A percentile compares a stretch with the other conserved stretches of the same genome.
Conservation (phyloP, 2,888 invertebrate genomes). For the Epistrophe grossulariae region DNA sequence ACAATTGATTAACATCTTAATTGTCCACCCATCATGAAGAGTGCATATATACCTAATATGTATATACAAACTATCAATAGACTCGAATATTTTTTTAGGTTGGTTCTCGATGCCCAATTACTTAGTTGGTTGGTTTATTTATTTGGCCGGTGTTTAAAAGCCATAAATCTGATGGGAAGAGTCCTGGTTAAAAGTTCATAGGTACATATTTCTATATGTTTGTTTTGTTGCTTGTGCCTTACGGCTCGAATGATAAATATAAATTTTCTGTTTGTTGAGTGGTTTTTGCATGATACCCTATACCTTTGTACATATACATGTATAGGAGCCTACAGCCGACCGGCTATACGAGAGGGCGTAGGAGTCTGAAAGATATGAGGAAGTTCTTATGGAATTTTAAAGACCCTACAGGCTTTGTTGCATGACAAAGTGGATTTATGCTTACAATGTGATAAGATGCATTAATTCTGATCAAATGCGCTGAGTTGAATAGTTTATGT, state of each 20-base stretch:
- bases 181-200: constrained; percentile 21
- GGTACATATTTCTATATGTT: neutral
- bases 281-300: constrained; percentile 1
- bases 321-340: constrained; percentile 29
- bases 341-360: neutral
- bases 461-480: constrained; percentile 17
- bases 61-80: constrained; percentile 42
- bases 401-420: constrained; percentile 23
- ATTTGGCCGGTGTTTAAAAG: constrained; percentile 25
- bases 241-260: constrained; percentile 60
- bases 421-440: constrained; percentile 33
- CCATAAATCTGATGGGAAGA: constrained; percentile 43
- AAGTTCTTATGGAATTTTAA: constrained; percentile 37
- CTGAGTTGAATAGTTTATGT: neutral
- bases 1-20: constrained; percentile 72
- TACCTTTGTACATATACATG: neutral
- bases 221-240: constrained; percentile 31
- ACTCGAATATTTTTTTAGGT: constrained; percentile 52
- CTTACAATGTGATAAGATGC: constrained; percentile 37
- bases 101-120: constrained; percentile 57
- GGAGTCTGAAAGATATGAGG: constrained; percentile 41
- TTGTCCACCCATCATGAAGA: constrained; percentile 44
- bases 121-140: constrained; percentile 52
- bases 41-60: too few relatives aligned
- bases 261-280: constrained; percentile 55